A percentile compares a stretch with the other conserved stretches of the same genome.
Evolutionary conservation across 2,797 vertebrate species (phyloP).

Genomic region (Chiloscyllium punctatum): DNA sequence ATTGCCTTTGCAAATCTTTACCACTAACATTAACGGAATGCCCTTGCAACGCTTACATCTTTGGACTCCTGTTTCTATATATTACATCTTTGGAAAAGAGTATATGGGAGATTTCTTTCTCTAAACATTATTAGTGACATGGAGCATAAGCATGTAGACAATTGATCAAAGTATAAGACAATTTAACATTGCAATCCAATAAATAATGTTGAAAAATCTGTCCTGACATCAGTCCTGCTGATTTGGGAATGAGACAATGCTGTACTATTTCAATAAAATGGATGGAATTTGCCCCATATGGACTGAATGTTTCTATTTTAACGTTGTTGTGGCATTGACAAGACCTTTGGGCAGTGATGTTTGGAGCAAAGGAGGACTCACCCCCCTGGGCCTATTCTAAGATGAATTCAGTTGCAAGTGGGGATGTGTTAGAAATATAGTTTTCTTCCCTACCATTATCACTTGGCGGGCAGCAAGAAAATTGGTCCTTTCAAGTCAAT

Average conservation of each 20-base stretch:
- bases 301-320: neutral
- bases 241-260: neutral
- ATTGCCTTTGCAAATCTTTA: neutral
- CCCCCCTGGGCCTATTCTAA: neutral
- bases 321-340: neutral
- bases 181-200: neutral
- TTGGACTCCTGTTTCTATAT: neutral
- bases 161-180: neutral
- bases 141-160: neutral
- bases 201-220: neutral
- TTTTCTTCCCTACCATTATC: neutral
- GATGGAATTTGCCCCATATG: neutral
- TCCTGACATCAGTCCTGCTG: neutral
- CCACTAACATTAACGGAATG: neutral
- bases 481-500: neutral
- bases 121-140: neutral
- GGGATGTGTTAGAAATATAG: neutral
- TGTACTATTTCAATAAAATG: neutral
- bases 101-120: neutral
- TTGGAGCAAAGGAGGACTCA: neutral
- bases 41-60: neutral
- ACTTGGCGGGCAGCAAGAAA: neutral
- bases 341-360: neutral
- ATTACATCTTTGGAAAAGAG: no score
- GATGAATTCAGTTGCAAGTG: neutral